Conservation (phyloP, 1,140 invertebrate genomes). For the Drosophila athabasca region DNA sequence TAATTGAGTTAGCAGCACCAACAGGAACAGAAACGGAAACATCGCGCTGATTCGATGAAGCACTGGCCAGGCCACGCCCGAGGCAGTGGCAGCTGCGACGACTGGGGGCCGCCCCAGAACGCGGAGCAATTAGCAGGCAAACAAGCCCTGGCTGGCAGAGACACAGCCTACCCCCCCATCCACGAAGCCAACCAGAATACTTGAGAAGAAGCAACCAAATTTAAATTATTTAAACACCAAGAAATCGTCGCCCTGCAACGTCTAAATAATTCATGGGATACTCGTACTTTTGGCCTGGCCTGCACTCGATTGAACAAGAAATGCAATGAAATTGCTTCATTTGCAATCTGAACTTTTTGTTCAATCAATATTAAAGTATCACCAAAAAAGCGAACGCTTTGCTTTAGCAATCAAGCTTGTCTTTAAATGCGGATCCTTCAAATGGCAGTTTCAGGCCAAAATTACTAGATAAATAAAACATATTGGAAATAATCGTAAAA, state of each 20-base stretch:
- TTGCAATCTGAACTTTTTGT: not conserved
- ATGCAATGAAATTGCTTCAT: constrained; percentile 4
- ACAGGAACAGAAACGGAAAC: not conserved
- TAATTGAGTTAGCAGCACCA: constrained; percentile 52
- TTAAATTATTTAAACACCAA: constrained; percentile 43
- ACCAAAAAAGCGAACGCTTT: not conserved
- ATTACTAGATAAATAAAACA: no score
- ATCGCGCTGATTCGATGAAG: constrained; percentile 2
- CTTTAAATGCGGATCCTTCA: no score
- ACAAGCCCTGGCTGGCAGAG: constrained; percentile 39
- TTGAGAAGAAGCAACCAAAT: constrained; percentile 31
- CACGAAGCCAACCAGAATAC: not conserved
- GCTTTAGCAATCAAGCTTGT: no score
- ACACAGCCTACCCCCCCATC: not conserved
- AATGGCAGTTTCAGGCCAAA: no score
- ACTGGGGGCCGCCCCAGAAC: constrained; percentile 42
- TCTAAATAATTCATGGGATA: constrained; percentile 23
- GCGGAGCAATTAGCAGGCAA: constrained; percentile 55
- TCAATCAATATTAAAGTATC: constrained; percentile 6
- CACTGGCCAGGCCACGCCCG: constrained; percentile 5
- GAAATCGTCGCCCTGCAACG: constrained; percentile 8
- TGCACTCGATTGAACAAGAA: not conserved
- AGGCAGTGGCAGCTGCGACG: constrained; percentile 1
- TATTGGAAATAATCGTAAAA: no score
- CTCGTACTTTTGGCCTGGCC: constrained; percentile 4